A percentile compares a stretch with the other conserved stretches of the same genome.
Conservation (phyloP, 2,113 vertebrate species). For the Motacilla tschutschensis region DNA sequence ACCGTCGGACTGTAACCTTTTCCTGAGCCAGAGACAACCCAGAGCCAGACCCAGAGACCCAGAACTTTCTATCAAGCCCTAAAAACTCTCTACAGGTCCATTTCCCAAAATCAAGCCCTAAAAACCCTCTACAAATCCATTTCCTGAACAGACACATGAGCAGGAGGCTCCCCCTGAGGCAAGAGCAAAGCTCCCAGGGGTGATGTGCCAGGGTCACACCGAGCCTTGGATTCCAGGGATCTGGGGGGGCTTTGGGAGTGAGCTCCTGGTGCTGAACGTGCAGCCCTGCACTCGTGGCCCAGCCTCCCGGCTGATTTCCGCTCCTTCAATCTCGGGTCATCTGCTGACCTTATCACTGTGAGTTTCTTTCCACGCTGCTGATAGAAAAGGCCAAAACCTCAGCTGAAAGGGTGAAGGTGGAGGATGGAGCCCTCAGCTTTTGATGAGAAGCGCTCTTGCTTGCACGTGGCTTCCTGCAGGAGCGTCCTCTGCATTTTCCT, state of each 20-base stretch:
- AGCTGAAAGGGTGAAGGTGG: not conserved
- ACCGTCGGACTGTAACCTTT: not conserved
- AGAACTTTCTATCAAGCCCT: not conserved
- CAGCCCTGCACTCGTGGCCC: fast-evolving
- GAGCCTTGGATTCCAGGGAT: not conserved
- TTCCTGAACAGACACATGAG: not conserved
- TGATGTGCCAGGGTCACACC: fast-evolving
- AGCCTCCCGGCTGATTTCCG: not conserved
- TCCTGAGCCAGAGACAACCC: not conserved
- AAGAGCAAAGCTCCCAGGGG: not conserved
- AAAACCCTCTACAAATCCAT: not conserved
- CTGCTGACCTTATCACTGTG: not conserved
- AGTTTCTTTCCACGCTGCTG: not conserved
- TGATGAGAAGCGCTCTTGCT: not conserved
- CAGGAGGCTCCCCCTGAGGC: not conserved
- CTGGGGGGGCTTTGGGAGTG: fast-evolving
- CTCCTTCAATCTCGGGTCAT: not conserved
- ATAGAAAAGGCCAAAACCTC: not conserved
- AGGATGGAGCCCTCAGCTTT: not conserved
- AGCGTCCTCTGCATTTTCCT: not conserved
- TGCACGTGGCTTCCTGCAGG: not conserved
- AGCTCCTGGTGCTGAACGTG: fast-evolving
- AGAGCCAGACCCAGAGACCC: not conserved
- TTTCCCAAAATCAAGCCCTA: not conserved
- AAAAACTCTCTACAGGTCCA: not conserved